phyloP scores from a whole-genome alignment of 1,140 invertebrate genomes.

The Steinernema feltiae region DNA sequence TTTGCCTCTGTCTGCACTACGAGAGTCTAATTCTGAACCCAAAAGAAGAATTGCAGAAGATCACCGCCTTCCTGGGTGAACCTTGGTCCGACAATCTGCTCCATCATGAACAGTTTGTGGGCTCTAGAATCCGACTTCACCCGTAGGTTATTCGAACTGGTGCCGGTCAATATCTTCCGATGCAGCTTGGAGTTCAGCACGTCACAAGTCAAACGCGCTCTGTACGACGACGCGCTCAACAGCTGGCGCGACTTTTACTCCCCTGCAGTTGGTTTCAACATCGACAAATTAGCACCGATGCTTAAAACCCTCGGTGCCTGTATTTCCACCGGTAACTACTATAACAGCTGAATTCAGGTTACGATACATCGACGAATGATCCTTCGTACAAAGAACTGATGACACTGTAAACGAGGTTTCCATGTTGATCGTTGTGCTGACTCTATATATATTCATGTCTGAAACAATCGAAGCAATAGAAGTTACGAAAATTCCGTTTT shows the following conservation, averaged over 20 bases:
- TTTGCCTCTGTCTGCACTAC: slow-evolving; percentile 79
- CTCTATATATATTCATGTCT: not conserved
- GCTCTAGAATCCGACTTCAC: not conserved
- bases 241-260: not conserved
- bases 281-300: not conserved
- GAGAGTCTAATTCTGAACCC: slow-evolving; percentile 93
- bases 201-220: not conserved
- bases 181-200: not conserved
- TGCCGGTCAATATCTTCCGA: not conserved
- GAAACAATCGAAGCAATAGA: too few relatives aligned
- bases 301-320: not conserved
- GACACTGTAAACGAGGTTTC: not conserved
- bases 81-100: slow-evolving; percentile 72
- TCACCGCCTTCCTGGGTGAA: slow-evolving; percentile 81
- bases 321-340: not conserved
- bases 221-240: not conserved
- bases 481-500: too few relatives aligned
- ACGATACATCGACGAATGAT: not conserved
- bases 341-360: not conserved
- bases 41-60: slow-evolving; percentile 76
- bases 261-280: not conserved
- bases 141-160: not conserved
- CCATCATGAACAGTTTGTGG: not conserved
- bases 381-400: not conserved
- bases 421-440: not conserved